Percentiles rank a stretch among this genome's conserved stretches.
Evolutionary conservation across 1,140 invertebrate genomes (phyloP).

Genomic region (Heliconius hermathena): DNA sequence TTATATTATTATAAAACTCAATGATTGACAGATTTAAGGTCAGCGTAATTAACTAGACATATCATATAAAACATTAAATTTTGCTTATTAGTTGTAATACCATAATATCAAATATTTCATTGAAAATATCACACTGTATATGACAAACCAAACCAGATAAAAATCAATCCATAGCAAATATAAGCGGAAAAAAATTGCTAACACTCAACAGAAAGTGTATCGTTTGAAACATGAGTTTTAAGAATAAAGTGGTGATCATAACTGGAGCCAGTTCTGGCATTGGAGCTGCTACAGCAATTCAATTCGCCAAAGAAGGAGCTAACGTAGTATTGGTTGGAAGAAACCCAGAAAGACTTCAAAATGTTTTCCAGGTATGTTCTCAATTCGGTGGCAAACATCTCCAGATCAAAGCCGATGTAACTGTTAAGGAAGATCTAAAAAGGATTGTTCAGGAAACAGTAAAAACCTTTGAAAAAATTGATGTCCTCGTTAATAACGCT

Average conservation of each 20-base stretch:
- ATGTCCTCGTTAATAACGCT: slow-evolving; percentile 38
- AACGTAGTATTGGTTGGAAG: slow-evolving; percentile 87
- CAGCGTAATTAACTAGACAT: too few relatives aligned
- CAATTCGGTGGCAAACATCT: slow-evolving; percentile 72
- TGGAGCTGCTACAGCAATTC: slow-evolving; percentile 87
- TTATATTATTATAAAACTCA: too few relatives aligned
- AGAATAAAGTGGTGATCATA: slow-evolving; percentile 70
- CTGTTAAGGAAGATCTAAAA: slow-evolving; percentile 83
- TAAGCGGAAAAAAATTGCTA: too few relatives aligned
- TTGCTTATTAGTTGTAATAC: too few relatives aligned
- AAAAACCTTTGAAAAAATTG: slow-evolving; percentile 80
- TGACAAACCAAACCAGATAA: too few relatives aligned
- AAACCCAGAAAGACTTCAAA: slow-evolving; percentile 82
- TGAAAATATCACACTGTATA: too few relatives aligned
- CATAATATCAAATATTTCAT: too few relatives aligned
- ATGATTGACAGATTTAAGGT: too few relatives aligned
- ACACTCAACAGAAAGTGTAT: not conserved
- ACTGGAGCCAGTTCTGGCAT: slow-evolving; percentile 93
- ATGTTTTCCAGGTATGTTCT: slow-evolving; percentile 84
- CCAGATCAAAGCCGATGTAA: slow-evolving; percentile 84
- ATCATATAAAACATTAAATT: too few relatives aligned
- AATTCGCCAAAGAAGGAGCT: slow-evolving; percentile 88
- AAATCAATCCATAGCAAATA: too few relatives aligned
- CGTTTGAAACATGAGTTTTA: slow-evolving; percentile 38
- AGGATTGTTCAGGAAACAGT: slow-evolving; percentile 83